These are phyloP conservation scores for Monoplex corrugatus DNA, from an alignment of 2,888 invertebrate species.

Conservation along the genomic window DNA sequence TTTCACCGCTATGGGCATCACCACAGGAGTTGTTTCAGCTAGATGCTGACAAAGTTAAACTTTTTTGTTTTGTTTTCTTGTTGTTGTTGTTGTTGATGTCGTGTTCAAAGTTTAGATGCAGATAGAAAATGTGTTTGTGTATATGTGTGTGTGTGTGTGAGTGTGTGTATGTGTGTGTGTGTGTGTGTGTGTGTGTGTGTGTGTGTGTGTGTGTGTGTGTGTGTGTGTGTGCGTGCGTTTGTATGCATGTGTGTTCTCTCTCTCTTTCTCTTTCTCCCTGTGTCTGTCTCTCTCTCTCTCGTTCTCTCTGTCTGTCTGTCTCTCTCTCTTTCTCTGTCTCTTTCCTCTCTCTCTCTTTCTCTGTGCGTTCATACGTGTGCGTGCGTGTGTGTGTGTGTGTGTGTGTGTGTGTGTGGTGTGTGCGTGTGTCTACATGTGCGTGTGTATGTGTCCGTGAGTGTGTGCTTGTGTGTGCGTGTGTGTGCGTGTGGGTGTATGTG, in stretches of 20 bases:
- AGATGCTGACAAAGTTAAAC: too few species aligned
- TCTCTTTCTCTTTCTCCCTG: too few species aligned
- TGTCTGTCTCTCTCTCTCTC: too few species aligned
- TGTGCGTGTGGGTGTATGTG: conserved; percentile 29
- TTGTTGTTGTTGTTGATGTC: too few species aligned
- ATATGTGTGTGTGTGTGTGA: conserved; percentile 25
- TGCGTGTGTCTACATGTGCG: neutral
- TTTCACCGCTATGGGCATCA: too few species aligned
- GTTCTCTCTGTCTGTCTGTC: too few species aligned
- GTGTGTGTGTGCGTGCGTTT: neutral
- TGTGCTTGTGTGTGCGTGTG: neutral
- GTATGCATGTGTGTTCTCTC: neutral
- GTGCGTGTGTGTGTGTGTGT: conserved; percentile 34
- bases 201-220: neutral
- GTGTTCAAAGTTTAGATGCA: neutral
- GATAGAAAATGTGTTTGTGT: neutral
- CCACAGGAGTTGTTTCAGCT: too few species aligned
- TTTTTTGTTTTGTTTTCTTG: too few species aligned
- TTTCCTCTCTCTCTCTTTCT: too few species aligned
- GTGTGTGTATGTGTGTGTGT: conserved; percentile 37
- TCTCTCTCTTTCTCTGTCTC: too few species aligned
- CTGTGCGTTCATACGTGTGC: conserved; percentile 16
- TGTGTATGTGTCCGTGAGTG: neutral
- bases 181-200: neutral
- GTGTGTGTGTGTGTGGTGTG: neutral